These are phyloP conservation scores for Gymnarchus niloticus DNA, from an alignment of 2,113 vertebrate species.

Conservation along the genomic window DNA sequence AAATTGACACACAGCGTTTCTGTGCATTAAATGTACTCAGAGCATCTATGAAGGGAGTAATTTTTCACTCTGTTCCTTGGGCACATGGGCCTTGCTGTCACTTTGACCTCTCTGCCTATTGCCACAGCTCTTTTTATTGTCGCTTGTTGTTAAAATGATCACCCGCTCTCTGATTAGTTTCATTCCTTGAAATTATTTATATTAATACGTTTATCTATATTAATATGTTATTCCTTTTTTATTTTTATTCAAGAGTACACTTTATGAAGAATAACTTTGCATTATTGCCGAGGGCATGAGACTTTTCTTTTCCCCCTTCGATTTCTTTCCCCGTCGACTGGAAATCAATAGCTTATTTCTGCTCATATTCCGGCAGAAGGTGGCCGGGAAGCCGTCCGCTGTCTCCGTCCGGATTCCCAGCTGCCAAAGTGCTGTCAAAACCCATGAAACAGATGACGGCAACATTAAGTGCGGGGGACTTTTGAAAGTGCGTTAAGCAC, in stretches of 20 bases:
- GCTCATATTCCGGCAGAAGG: constrained; percentile 35
- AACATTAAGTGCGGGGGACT: constrained; percentile 47
- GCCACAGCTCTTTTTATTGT: background rate
- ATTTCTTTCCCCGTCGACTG: constrained; percentile 51
- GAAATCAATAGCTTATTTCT: constrained; percentile 50
- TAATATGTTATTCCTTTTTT: constrained; percentile 13
- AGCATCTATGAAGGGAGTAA: background rate
- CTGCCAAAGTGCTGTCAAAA: constrained; percentile 58
- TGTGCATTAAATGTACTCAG: background rate
- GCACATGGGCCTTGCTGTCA: background rate
- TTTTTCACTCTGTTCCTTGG: background rate
- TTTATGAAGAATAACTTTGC: constrained; percentile 28
- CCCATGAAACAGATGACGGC: constrained; percentile 55
- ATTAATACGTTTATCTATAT: constrained; percentile 14
- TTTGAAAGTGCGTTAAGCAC: constrained; percentile 41
- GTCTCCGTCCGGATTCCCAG: constrained; percentile 33
- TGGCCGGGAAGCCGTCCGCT: constrained; percentile 44
- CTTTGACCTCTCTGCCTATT: background rate
- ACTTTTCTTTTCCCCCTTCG: constrained; percentile 19
- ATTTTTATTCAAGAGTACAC: background rate
- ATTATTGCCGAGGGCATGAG: constrained; percentile 38
- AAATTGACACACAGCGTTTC: background rate
- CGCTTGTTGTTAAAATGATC: background rate
- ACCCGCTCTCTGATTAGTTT: background rate
- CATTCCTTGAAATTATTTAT: constrained; percentile 18